Evolutionary conservation across 2,888 invertebrate species (phyloP).

Genomic region (Saturnia japonica): DNA sequence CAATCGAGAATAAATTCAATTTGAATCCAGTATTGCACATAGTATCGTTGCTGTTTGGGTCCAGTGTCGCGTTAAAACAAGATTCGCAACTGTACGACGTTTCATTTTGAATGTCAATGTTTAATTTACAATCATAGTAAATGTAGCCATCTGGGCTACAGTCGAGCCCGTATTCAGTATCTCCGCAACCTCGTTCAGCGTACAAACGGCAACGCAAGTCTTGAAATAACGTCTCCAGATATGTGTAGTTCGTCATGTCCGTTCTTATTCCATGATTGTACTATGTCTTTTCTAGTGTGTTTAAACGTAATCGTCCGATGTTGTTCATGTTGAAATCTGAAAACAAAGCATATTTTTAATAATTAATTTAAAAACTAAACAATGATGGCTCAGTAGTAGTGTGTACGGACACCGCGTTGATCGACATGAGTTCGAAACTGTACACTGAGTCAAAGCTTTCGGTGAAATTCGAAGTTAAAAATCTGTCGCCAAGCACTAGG

Average conservation of each 20-base stretch:
- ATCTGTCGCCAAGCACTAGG: too few relatives aligned
- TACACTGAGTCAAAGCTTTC: too few relatives aligned
- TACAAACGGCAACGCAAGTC: conserved; percentile 63
- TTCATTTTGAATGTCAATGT: conserved; percentile 74
- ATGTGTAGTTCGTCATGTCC: conserved; percentile 67
- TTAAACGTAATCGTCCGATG: conserved; percentile 20
- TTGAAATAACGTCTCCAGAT: conserved; percentile 53
- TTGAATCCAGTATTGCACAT: conserved; percentile 68
- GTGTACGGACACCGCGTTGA: too few relatives aligned
- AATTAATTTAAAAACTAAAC: too few relatives aligned
- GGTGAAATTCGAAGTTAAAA: too few relatives aligned
- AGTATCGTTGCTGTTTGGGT: conserved; percentile 57
- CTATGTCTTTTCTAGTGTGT: conserved; percentile 57
- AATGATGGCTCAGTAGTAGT: too few relatives aligned
- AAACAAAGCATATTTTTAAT: conserved; percentile 29
- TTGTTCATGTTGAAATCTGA: conserved; percentile 39
- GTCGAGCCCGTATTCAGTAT: conserved; percentile 53
- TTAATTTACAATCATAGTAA: conserved; percentile 59
- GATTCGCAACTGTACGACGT: conserved; percentile 67
- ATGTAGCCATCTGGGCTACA: conserved; percentile 45
- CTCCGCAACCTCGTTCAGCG: conserved; percentile 53
- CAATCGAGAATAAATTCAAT: conserved; percentile 62
- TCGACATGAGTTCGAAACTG: too few relatives aligned
- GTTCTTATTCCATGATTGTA: conserved; percentile 49
- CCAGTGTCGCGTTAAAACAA: conserved; percentile 58